phyloP scores from a whole-genome alignment of 2,888 invertebrate species.

The Platerodrilus igneus region DNA sequence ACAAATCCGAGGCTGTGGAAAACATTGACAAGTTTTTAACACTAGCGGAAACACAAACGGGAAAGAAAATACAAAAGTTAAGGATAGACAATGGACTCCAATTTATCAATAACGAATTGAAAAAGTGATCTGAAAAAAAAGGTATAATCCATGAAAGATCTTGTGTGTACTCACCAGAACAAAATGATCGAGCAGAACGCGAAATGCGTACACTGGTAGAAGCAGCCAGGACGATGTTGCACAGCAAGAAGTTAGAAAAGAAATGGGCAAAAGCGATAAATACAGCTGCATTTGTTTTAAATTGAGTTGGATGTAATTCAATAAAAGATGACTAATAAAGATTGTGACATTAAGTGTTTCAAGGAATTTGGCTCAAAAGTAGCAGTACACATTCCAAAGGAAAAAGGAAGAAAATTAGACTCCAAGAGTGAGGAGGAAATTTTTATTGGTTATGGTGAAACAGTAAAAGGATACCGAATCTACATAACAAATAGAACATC shows the following conservation, averaged over 20 bases:
- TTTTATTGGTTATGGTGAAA: constrained; percentile 41
- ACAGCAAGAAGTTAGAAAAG: constrained; percentile 27
- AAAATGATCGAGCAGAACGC: constrained; percentile 40
- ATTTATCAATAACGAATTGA: constrained; percentile 30
- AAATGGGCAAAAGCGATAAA: constrained; percentile 39
- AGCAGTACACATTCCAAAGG: constrained; percentile 38
- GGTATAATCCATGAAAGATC: constrained; percentile 35
- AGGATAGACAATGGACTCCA: constrained; percentile 35
- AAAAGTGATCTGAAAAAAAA: constrained; percentile 21
- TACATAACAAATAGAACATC: constrained; percentile 20
- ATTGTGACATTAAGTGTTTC: constrained; percentile 36
- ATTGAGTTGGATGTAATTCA: constrained; percentile 24
- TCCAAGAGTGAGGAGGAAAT: constrained; percentile 34
- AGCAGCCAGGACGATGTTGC: constrained; percentile 33
- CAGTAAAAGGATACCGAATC: constrained; percentile 24
- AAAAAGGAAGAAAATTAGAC: constrained; percentile 37
- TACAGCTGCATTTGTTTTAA: constrained; percentile 24
- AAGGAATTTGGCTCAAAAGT: constrained; percentile 40
- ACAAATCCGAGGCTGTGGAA: constrained; percentile 24
- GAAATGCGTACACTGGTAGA: constrained; percentile 39
- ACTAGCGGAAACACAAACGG: constrained; percentile 31
- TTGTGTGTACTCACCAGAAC: constrained; percentile 37
- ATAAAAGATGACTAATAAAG: constrained; percentile 28
- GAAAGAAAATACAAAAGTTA: constrained; percentile 28
- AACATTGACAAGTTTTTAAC: constrained; percentile 25